Conservation (phyloP, 2,797 vertebrate species). For the Micropoecilia bifurca region DNA sequence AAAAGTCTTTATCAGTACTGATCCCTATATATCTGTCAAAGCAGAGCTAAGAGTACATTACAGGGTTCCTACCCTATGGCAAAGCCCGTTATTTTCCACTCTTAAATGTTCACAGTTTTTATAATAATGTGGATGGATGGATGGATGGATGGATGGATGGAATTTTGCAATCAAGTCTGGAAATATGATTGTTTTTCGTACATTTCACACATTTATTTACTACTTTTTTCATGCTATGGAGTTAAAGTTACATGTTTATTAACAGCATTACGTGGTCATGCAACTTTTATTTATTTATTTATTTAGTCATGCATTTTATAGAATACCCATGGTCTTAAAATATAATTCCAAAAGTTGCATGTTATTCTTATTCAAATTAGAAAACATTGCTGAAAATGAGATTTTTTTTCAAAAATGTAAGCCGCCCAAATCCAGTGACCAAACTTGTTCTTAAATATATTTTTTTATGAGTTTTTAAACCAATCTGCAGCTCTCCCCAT, state of each 20-base stretch:
- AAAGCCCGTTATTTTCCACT: not conserved
- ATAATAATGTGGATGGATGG: not conserved
- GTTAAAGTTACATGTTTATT: not conserved
- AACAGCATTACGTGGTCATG: not conserved
- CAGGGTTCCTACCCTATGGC: not conserved
- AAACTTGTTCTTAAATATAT: slow-evolving; percentile 59
- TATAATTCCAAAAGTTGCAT: slow-evolving; percentile 2
- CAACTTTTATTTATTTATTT: not conserved
- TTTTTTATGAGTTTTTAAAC: slow-evolving; percentile 69
- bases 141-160: no score
- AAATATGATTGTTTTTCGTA: not conserved
- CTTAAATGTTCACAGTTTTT: not conserved
- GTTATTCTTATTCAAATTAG: slow-evolving; percentile 15
- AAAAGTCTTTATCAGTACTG: not conserved
- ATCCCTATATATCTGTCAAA: not conserved
- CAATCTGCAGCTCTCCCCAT: slow-evolving; percentile 63
- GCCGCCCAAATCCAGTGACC: slow-evolving; percentile 45
- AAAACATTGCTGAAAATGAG: no score
- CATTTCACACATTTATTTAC: no score
- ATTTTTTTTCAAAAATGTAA: no score
- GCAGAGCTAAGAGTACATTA: not conserved
- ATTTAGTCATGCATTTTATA: not conserved
- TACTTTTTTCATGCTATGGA: not conserved
- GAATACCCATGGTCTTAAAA: not conserved
- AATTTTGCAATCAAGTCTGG: not conserved